Percentiles rank a stretch among this genome's conserved stretches.
phyloP scores from a whole-genome alignment of 1,140 invertebrate genomes.

The Cyclina sinensis region DNA sequence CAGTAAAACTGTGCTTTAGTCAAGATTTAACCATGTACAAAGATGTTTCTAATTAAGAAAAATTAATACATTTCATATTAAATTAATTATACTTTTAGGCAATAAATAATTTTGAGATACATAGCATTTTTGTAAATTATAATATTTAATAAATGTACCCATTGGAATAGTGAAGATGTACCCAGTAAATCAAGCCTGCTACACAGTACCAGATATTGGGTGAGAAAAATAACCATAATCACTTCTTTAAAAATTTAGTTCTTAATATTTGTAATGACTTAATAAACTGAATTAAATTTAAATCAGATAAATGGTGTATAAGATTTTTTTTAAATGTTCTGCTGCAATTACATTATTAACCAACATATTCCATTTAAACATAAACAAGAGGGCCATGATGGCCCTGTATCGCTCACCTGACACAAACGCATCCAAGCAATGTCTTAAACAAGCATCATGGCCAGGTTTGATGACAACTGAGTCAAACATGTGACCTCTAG shows the following conservation, averaged over 20 bases:
- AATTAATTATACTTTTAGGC: constrained; percentile 9
- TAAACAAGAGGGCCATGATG: background rate
- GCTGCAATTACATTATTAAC: constrained; percentile 13
- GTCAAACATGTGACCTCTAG: background rate
- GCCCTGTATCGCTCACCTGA: background rate
- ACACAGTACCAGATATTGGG: constrained; percentile 11
- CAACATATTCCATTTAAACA: constrained; percentile 9
- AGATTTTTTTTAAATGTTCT: constrained; percentile 9
- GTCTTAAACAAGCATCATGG: background rate
- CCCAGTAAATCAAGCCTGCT: constrained; percentile 10
- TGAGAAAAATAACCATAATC: constrained; percentile 9
- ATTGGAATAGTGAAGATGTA: constrained; percentile 13
- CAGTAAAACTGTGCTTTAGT: constrained; percentile 13
- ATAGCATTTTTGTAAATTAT: constrained; percentile 11
- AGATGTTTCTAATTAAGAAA: constrained; percentile 15
- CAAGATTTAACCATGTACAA: constrained; percentile 14
- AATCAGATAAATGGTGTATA: constrained; percentile 13
- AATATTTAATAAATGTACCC: constrained; percentile 9
- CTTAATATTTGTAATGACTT: constrained; percentile 15
- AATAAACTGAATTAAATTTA: constrained; percentile 16
- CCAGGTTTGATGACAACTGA: background rate
- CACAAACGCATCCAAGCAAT: background rate
- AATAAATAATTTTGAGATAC: constrained; percentile 14
- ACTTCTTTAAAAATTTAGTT: constrained; percentile 15
- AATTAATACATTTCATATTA: constrained; percentile 16